Evolutionary conservation across 1,140 invertebrate genomes (phyloP), one percentile per base, ranked within the genome.

Genomic region (Apis mellifera): DNA sequence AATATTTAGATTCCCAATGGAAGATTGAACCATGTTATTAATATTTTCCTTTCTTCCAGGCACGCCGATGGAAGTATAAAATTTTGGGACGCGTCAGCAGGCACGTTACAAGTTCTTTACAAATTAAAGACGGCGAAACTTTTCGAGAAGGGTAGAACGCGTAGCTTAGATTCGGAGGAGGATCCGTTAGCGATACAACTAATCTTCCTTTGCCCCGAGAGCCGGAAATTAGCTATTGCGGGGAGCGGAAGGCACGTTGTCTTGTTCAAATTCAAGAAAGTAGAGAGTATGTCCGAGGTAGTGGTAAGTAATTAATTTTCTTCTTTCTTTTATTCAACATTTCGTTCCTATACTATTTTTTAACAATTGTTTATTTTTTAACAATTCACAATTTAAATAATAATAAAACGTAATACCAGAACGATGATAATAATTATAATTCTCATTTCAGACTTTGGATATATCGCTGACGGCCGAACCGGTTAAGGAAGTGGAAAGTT

Each of bases 41-140:
- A n/a, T 32, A 1, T 32, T 32, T 32, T 32, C 2, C 2, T 32
- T 32, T 32, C 2, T 32, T 32, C 4, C 93, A 98, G 98, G 19
- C 98, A 99, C 94, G 98, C 98, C 77, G 98, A 99, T 94, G 98
- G 98, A 65, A 98, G 97, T 90, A 95, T 99, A 82, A 99, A 99
- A 93, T 99, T 99, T 94, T 99, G 99, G 98, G 98, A 99, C 94
- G 98, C 98, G 13, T 98, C 98, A 85, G 97, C 98, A 74, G 97
- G 98, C 65, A 97, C 97, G 55, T 95, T 99, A 19, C 98, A 99
- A 95, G 97, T 99, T 83, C 95, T 99, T 89, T 99, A 99, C 95
- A 99, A 99, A 96, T 94, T 99, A 89, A 99, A 99, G 95, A 99
- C 98, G 90, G 97, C 98, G 75, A 99, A 99, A 94, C 96, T 98